A percentile compares a stretch with the other conserved stretches of the same genome.
Conservation (phyloP, 2,888 invertebrate species). For the Pseudanteris insignis region DNA sequence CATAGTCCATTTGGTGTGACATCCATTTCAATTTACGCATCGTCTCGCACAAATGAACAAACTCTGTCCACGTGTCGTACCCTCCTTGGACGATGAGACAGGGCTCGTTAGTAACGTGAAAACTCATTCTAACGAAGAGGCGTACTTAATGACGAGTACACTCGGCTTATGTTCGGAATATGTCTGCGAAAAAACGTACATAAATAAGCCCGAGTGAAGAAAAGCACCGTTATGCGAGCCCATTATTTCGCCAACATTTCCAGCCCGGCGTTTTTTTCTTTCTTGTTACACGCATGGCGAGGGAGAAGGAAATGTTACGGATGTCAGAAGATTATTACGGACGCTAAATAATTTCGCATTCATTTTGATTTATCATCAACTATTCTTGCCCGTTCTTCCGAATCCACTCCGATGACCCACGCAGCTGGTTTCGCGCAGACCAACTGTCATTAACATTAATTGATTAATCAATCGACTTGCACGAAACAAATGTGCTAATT, state of each 20-base stretch:
- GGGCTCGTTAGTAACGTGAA: conserved; percentile 57
- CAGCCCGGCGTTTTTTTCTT: conserved; percentile 19
- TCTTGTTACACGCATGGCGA: conserved; percentile 11
- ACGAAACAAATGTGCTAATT: no score
- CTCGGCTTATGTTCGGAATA: conserved; percentile 46
- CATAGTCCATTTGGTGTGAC: conserved; percentile 37
- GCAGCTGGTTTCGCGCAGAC: no score
- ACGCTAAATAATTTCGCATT: conserved; percentile 12
- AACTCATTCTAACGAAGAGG: conserved; percentile 58
- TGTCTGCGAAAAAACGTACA: conserved; percentile 37
- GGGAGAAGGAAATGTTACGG: conserved; percentile 26
- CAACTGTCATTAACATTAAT: no score
- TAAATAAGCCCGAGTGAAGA: conserved; percentile 41
- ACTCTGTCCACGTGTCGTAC: conserved; percentile 45
- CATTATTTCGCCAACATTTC: conserved; percentile 34
- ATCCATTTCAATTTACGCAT: conserved; percentile 44
- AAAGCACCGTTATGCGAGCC: conserved; percentile 35
- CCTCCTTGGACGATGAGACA: conserved; percentile 57
- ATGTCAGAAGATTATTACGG: conserved; percentile 24
- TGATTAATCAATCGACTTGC: no score
- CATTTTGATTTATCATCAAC: conserved; percentile 5
- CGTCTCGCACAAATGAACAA: conserved; percentile 44
- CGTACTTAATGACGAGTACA: conserved; percentile 58
- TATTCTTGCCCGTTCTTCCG: no score
- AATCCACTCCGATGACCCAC: no score